Conservation (phyloP, 2,113 vertebrate species). For the Oreocharis arfaki region DNA sequence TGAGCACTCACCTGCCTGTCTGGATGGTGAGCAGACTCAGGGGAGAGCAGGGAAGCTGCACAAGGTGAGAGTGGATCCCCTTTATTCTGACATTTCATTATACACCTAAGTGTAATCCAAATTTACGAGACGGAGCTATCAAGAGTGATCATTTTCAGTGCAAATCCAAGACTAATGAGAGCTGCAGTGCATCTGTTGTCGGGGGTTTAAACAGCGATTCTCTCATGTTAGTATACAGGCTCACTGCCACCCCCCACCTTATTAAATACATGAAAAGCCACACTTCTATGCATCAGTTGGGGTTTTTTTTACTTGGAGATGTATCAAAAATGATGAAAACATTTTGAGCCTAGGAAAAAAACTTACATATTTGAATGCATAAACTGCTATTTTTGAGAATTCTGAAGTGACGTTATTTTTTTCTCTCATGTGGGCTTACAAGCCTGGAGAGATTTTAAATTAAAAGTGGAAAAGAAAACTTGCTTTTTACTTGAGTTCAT, state of each 20-base stretch:
- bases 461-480: neutral
- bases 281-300: neutral
- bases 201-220: neutral
- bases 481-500: neutral
- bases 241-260: neutral
- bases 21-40: neutral
- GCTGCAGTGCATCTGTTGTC: neutral
- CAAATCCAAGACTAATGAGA: neutral
- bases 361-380: neutral
- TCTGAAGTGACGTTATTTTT: neutral
- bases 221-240: neutral
- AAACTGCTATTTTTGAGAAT: constrained; percentile 1
- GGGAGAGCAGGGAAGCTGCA: neutral
- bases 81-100: neutral
- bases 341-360: neutral
- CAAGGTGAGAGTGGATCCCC: neutral
- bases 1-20: fast-evolving
- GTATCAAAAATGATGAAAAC: neutral
- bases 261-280: neutral
- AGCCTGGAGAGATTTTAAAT: constrained; percentile 1
- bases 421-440: neutral
- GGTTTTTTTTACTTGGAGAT: neutral
- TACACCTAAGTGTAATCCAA: neutral
- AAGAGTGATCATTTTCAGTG: neutral
- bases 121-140: neutral